These are phyloP conservation scores for Bibio marci DNA, from an alignment of 2,888 invertebrate genomes.

Conservation along the genomic window DNA sequence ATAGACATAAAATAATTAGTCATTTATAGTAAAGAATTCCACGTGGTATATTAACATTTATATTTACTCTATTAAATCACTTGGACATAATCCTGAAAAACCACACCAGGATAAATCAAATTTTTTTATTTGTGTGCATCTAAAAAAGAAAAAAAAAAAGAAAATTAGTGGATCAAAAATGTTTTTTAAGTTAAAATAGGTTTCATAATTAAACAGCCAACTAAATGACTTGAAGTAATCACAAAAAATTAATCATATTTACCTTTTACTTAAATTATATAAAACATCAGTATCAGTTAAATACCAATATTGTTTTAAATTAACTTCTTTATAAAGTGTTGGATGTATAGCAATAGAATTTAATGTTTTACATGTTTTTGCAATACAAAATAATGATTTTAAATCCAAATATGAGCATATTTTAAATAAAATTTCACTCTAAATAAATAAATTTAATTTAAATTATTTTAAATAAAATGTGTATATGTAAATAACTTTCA, in stretches of 20 bases:
- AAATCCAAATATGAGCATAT: constrained; percentile 69
- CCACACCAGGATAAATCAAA: constrained; percentile 84
- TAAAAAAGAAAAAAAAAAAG: constrained; percentile 26
- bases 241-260: background rate
- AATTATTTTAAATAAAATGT: background rate
- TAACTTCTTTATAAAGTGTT: constrained; percentile 58
- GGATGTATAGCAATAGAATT: constrained; percentile 55
- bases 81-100: constrained; percentile 35
- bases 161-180: constrained; percentile 4
- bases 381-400: constrained; percentile 55
- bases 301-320: constrained; percentile 70
- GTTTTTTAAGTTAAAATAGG: too few species aligned
- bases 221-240: constrained; percentile 3
- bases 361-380: constrained; percentile 57
- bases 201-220: constrained; percentile 6
- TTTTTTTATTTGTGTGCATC: constrained; percentile 54
- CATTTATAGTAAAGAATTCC: too few species aligned
- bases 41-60: too few species aligned
- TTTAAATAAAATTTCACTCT: constrained; percentile 70
- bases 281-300: constrained; percentile 45
- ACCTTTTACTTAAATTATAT: constrained; percentile 28
- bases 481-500: background rate
- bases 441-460: constrained; percentile 20
- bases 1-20: too few species aligned
- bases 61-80: constrained; percentile 32